phyloP scores from a whole-genome alignment of 2,113 vertebrate species.

The Heloderma charlesbogerti region DNA sequence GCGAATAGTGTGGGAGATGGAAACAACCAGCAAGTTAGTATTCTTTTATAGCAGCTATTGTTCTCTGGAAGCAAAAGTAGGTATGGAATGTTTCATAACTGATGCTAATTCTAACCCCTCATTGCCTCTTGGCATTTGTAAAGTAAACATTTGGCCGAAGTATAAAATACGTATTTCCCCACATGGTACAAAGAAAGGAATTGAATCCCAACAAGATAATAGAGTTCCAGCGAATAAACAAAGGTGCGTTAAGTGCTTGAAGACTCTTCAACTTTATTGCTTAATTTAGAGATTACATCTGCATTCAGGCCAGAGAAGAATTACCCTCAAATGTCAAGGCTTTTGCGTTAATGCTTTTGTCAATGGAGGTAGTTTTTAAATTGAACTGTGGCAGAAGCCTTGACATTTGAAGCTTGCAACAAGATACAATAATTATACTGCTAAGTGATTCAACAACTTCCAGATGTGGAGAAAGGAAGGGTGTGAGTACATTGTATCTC shows the following conservation, averaged over 20 bases:
- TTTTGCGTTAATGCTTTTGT: conserved; percentile 32
- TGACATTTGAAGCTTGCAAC: conserved; percentile 51
- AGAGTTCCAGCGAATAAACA: conserved; percentile 10
- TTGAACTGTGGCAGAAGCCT: conserved; percentile 17
- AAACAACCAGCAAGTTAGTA: not conserved
- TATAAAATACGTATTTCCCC: conserved; percentile 6
- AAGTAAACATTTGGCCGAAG: conserved; percentile 18
- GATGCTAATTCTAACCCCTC: conserved; percentile 15
- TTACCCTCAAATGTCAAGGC: conserved; percentile 2
- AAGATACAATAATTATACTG: conserved; percentile 7
- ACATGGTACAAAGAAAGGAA: conserved; percentile 17
- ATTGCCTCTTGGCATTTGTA: conserved; percentile 34
- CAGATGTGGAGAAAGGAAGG: not conserved
- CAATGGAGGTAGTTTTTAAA: conserved; percentile 10
- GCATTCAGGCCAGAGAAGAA: conserved; percentile 19
- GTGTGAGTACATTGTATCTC: not conserved
- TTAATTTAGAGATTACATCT: conserved; percentile 12
- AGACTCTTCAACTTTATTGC: not conserved
- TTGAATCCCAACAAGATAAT: conserved; percentile 23
- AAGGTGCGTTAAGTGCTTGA: not conserved
- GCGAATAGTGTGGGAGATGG: not conserved
- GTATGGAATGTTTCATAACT: not conserved
- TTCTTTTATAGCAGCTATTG: conserved; percentile 29
- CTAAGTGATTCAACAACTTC: not conserved
- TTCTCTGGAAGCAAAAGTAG: conserved; percentile 41